phyloP scores from a whole-genome alignment of 2,797 vertebrate species.

The Taeniopygia guttata region DNA sequence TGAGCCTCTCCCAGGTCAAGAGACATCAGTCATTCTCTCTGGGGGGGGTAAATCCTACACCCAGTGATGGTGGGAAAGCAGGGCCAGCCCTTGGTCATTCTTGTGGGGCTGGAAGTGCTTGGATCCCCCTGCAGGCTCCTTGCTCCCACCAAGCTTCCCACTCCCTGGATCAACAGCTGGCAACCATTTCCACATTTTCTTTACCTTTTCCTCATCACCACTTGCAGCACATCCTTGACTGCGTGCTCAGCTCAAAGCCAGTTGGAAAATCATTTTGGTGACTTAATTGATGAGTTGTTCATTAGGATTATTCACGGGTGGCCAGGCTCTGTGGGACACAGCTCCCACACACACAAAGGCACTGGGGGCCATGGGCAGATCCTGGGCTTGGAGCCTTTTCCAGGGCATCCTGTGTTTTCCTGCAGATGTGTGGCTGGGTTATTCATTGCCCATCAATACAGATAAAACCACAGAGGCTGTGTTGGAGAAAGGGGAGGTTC shows the following conservation, averaged over 20 bases:
- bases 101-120: not conserved
- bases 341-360: rapidly evolving
- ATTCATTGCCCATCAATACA: not conserved
- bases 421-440: not conserved
- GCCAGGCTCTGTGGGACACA: not conserved
- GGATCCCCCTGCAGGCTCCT: not conserved
- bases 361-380: rapidly evolving
- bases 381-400: not conserved
- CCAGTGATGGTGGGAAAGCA: not conserved
- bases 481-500: not conserved
- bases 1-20: not conserved
- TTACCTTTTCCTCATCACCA: not conserved
- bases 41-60: not conserved
- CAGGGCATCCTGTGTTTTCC: not conserved
- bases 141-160: rapidly evolving
- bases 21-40: not conserved
- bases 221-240: not conserved
- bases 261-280: not conserved
- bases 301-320: not conserved
- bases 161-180: rapidly evolving
- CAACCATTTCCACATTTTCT: not conserved
- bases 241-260: rapidly evolving
- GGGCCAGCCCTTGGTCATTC: not conserved
- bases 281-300: not conserved
- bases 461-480: not conserved